Conservation (phyloP, 2,113 vertebrate species). For the Gallinago media region DNA sequence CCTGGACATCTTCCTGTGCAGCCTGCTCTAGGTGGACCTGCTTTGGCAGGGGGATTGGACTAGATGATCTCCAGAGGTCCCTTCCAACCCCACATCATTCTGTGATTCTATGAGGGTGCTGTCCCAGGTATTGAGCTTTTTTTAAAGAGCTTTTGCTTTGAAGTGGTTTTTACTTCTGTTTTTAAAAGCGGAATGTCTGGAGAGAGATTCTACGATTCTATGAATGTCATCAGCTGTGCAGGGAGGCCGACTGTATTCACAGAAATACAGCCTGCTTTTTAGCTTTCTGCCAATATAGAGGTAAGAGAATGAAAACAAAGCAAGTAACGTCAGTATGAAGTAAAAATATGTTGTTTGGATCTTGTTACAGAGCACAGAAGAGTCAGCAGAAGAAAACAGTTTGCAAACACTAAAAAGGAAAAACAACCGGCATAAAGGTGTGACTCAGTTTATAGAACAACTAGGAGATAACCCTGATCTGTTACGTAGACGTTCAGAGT, state of each 20-base stretch:
- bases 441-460: accelerated
- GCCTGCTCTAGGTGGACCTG: too few species aligned
- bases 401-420: constrained; percentile 26
- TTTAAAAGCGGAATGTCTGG: not conserved
- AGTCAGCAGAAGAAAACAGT: constrained; percentile 25
- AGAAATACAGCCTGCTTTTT: not conserved
- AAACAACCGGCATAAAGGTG: constrained; percentile 62
- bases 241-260: not conserved
- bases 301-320: not conserved
- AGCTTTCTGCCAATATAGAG: not conserved
- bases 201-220: not conserved
- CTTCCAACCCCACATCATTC: too few species aligned
- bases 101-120: not conserved
- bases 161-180: not conserved
- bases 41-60: too few species aligned
- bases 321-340: not conserved
- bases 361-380: constrained; percentile 42
- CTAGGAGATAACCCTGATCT: not conserved
- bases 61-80: too few species aligned
- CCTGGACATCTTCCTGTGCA: too few species aligned
- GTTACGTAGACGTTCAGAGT: not conserved
- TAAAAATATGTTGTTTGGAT: not conserved
- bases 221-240: not conserved
- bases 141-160: not conserved
- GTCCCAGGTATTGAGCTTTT: not conserved